Conservation (phyloP, 2,888 invertebrate genomes). For the Cheiracanthium punctorium region DNA sequence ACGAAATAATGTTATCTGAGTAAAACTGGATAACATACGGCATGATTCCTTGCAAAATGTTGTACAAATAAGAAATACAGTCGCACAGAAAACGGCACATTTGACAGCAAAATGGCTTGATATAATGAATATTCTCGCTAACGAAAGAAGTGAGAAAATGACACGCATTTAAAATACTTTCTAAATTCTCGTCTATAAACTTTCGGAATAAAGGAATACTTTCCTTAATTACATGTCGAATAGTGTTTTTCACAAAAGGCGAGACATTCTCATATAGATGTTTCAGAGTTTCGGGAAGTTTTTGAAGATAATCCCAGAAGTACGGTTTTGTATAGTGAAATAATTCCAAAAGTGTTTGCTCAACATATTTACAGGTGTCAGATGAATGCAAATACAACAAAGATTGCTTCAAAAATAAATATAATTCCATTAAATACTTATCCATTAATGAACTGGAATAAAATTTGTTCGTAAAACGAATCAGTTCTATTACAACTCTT, state of each 20-base stretch:
- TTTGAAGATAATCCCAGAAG: neutral
- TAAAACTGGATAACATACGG: neutral
- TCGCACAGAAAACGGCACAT: neutral
- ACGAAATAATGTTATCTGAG: neutral
- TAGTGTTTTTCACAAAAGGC: neutral
- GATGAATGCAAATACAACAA: neutral
- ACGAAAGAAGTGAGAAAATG: neutral
- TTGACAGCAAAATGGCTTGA: neutral
- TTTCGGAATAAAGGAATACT: neutral
- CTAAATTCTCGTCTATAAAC: neutral
- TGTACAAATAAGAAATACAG: neutral
- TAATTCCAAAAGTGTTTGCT: neutral
- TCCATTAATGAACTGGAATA: neutral
- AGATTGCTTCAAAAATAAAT: neutral
- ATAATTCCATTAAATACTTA: neutral
- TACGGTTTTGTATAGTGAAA: neutral
- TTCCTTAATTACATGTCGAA: neutral
- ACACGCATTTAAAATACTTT: neutral
- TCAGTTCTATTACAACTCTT: neutral
- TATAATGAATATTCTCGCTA: neutral
- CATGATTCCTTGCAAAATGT: neutral
- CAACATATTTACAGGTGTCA: neutral
- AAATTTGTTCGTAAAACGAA: neutral
- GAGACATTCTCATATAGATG: neutral
- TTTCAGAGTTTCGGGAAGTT: neutral